A percentile compares a stretch with the other conserved stretches of the same genome.
Evolutionary conservation across 1,140 invertebrate genomes (phyloP).

Genomic region (Meteorus sp.): DNA sequence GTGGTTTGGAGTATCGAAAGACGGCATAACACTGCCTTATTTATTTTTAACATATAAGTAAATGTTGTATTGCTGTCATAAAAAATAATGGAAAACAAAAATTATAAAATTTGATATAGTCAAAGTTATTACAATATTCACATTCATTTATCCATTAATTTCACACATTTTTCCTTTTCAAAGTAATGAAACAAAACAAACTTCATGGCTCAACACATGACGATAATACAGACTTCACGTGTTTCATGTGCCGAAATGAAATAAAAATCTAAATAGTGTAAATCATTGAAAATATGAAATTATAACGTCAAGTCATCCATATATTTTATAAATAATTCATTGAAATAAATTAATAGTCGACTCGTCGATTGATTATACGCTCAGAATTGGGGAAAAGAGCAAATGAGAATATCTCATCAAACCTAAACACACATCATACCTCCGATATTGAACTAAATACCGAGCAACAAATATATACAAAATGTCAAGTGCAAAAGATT

Average conservation of each 20-base stretch:
- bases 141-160: conserved; percentile 36
- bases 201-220: conserved; percentile 6
- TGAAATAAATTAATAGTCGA: neutral
- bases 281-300: conserved; percentile 47
- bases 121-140: neutral
- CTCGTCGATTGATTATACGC: neutral
- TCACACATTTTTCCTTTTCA: neutral
- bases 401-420: too few species aligned
- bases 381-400: too few species aligned
- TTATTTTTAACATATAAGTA: conserved; percentile 52
- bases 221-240: neutral
- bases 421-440: too few species aligned
- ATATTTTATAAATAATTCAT: conserved; percentile 26
- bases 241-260: conserved; percentile 10
- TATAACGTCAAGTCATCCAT: conserved; percentile 28
- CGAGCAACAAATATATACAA: conserved; percentile 7
- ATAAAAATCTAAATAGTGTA: conserved; percentile 4
- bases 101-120: conserved; percentile 8
- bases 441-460: neutral
- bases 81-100: conserved; percentile 45
- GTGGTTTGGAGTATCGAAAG: conserved; percentile 31
- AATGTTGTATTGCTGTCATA: conserved; percentile 46
- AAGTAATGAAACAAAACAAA: conserved; percentile 26
- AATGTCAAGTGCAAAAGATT: conserved; percentile 49
- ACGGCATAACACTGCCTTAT: conserved; percentile 52